Evolutionary conservation across 2,797 vertebrate genomes (phyloP), one percentile per base, ranked within the genome.

Genomic region (Darevskia mixta): DNA sequence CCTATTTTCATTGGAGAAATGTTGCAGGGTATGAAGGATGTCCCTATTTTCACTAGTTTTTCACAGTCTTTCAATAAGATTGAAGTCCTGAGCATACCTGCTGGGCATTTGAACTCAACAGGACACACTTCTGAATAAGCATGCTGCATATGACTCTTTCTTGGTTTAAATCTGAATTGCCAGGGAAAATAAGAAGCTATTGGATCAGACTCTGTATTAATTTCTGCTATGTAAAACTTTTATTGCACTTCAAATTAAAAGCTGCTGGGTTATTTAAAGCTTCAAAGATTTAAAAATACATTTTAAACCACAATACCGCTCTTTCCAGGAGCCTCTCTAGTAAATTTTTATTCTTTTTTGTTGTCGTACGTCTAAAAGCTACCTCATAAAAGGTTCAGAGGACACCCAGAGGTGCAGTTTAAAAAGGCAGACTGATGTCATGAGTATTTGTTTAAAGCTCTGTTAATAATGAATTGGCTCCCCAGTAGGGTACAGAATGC

Each of bases 401-500:
- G 8, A 17, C 91, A 83, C 94, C 92, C 91, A 92, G 64, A 93
- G 92, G 78, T 96, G 75, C 49, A 94, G 93, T 94, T 94, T 91
- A 92, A 93, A 88, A 93, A 83, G 85, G 75, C 67, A 95, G 94
- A 95, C 58, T 89, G 89, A 87, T 90, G 82, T 92, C 90, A 92
- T 89, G 87, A 88, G 94, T 86, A 86, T 92, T 94, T 94, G 85
- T 72, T 90, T 93, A 94, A 93, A 93, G 29, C 35, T 89, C 78
- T 94, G 32, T 94, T 95, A 96, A 93, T 94, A 94, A 95, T 94
- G 91, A 95, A 96, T 92, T 93, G 89, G 71, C 86, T 95, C 86
- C 91, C 88, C 92, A 91, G 38, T 86, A 92, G 88, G 88, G 64
- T 93, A 89, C 8, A 91, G 32, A 25, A 94, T 87, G 90, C 79